These are phyloP conservation scores for Galleria mellonella DNA, from an alignment of 1,140 invertebrate genomes.

Conservation along the genomic window DNA sequence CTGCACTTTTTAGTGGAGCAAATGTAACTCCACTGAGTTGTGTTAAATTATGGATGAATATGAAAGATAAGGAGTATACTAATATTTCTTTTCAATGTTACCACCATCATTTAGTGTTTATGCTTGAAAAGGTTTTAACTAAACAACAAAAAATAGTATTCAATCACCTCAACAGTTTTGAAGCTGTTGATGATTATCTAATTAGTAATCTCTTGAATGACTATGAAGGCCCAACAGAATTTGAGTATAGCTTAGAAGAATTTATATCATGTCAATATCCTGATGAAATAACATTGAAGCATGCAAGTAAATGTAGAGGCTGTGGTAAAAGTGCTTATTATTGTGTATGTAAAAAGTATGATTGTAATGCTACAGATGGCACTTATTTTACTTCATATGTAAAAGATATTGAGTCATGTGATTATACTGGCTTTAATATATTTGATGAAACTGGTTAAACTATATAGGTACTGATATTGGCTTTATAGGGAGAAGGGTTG, in stretches of 20 bases:
- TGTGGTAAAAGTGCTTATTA: constrained; percentile 52
- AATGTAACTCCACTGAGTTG: constrained; percentile 83
- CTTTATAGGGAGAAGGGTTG: too few relatives aligned
- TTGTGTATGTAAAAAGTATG: constrained; percentile 52
- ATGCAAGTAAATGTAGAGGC: constrained; percentile 50
- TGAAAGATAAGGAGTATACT: constrained; percentile 74
- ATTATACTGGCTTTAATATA: constrained; percentile 62
- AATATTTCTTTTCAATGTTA: constrained; percentile 85
- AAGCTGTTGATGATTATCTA: constrained; percentile 84
- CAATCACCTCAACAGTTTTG: constrained; percentile 83
- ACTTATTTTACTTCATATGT: constrained; percentile 49
- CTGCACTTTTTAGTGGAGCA: constrained; percentile 87
- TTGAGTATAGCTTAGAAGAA: constrained; percentile 41
- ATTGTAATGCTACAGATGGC: constrained; percentile 37
- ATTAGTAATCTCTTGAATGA: constrained; percentile 71
- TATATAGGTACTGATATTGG: too few relatives aligned
- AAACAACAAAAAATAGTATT: constrained; percentile 83
- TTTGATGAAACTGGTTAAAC: constrained; percentile 39
- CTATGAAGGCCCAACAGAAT: constrained; percentile 35
- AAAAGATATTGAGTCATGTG: constrained; percentile 32
- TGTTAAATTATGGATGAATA: constrained; percentile 90
- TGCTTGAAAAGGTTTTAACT: constrained; percentile 88
- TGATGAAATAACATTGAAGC: constrained; percentile 48
- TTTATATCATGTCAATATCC: constrained; percentile 50
- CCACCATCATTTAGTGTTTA: constrained; percentile 95